Evolutionary conservation across 1,140 invertebrate genomes (phyloP), one percentile per base, ranked within the genome.

Genomic region (Dryas iulia): DNA sequence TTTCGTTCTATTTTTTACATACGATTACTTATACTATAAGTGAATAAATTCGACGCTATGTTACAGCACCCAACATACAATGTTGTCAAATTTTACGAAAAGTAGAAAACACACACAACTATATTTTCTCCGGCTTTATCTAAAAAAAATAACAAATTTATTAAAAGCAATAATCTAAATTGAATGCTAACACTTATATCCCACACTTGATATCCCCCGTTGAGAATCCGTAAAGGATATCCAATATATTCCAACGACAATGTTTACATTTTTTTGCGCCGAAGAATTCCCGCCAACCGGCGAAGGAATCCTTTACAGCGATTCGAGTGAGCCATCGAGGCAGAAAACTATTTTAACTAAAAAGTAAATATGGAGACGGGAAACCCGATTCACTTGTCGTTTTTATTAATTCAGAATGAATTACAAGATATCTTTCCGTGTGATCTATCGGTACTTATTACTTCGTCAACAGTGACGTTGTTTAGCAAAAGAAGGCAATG

Each of bases 361-460:
- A 72, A 69, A 62, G 53, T 60, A 31, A 66, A 74, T 65, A 47
- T 72, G 61, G 57, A 35, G 23, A 18, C 57, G 26, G 7, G 11
- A 57, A 54, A 14, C 47, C 28, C 35, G 35, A 63, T 59, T 59
- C 68, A 62, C 73, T 73, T 71, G 72, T 63, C 66, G 57, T 58
- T 65, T 59, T 23, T 58, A n/a, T 53, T 66, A 57, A 52, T 54
- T 58, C 53, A 39, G 59, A 63, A 73, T 60, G 30, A 59, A 63
- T 69, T 70, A 64, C 66, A 67, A 73, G 25, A 33, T 66, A 56
- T 47, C 39, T 47, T 8, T 0, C 3, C n/a, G 61, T 30, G 52
- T 71, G 57, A 71, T 66, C 59, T 66, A 28, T 60, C 66, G 30
- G 30, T 47, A 47, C 39, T 47, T 47, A 47, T 21, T 6, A 47